phyloP scores from a whole-genome alignment of 2,888 invertebrate genomes.

The Drepanosiphum platanoidis region DNA sequence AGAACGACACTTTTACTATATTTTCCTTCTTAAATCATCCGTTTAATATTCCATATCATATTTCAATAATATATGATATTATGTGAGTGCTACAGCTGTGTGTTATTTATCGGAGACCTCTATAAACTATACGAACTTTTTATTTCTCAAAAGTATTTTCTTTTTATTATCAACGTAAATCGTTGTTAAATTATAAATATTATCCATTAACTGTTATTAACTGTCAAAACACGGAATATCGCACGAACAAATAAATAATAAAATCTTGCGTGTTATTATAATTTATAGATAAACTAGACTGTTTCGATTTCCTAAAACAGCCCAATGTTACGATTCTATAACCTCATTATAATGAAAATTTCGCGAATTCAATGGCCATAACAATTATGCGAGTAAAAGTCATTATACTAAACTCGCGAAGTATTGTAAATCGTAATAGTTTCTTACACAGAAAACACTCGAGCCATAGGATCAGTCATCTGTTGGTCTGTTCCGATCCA shows the following conservation, averaged over 20 bases:
- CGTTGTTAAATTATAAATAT: conserved; percentile 31
- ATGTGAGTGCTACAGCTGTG: conserved; percentile 29
- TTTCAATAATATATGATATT: conserved; percentile 35
- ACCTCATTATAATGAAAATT: too few relatives aligned
- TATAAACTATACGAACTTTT: conserved; percentile 31
- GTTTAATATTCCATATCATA: conserved; percentile 13
- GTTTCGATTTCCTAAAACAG: too few relatives aligned
- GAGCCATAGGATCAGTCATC: too few relatives aligned
- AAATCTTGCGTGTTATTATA: neutral
- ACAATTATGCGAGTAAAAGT: too few relatives aligned
- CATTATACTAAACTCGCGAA: too few relatives aligned
- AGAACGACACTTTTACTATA: neutral
- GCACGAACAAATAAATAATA: neutral
- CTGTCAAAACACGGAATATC: neutral
- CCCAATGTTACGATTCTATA: neutral
- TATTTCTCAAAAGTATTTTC: neutral
- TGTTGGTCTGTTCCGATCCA: too few relatives aligned
- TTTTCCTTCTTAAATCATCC: conserved; percentile 12
- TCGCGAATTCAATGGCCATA: too few relatives aligned
- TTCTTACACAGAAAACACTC: too few relatives aligned
- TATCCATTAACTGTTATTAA: neutral
- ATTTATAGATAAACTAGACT: neutral
- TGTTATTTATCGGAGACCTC: conserved; percentile 36
- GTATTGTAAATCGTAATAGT: too few relatives aligned
- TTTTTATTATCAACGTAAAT: conserved; percentile 44